Conservation (phyloP, 2,888 invertebrate species). For the Nomada fucata region DNA sequence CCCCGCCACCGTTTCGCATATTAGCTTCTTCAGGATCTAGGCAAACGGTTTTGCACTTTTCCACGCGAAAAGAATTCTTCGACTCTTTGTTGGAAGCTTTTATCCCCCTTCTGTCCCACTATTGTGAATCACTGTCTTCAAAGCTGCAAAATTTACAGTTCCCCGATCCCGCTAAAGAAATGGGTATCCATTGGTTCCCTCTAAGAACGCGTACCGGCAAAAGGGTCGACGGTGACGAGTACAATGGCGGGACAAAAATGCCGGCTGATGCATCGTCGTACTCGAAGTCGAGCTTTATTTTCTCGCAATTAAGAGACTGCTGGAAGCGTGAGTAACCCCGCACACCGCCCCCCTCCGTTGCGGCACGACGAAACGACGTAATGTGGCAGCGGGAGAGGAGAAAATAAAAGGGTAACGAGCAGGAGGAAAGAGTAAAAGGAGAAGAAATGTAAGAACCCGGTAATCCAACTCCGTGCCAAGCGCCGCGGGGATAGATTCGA, state of each 20-base stretch:
- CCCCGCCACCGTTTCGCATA: conserved; percentile 39
- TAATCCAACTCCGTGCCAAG: conserved; percentile 74
- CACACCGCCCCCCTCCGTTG: not conserved
- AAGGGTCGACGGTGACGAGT: not conserved
- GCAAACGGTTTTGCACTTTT: conserved; percentile 43
- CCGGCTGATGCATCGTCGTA: not conserved
- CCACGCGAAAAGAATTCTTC: conserved; percentile 43
- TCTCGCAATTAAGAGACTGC: conserved; percentile 28
- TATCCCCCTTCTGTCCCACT: not conserved
- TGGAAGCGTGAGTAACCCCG: not conserved
- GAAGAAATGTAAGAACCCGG: conserved; percentile 48
- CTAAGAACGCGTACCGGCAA: not conserved
- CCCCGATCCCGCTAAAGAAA: not conserved
- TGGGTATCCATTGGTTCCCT: not conserved
- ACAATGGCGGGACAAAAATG: not conserved
- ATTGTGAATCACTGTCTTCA: not conserved
- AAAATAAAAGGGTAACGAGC: conserved; percentile 17
- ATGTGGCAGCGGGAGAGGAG: conserved; percentile 23
- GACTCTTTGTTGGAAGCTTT: not conserved
- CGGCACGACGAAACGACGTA: conserved; percentile 7
- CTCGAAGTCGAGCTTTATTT: conserved; percentile 3
- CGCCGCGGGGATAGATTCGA: conserved; percentile 73
- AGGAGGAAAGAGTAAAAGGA: conserved; percentile 2
- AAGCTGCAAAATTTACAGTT: not conserved
- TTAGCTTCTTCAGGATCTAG: conserved; percentile 50